phyloP scores from a whole-genome alignment of 2,888 invertebrate species.

The Cryptosula pallasiana region DNA sequence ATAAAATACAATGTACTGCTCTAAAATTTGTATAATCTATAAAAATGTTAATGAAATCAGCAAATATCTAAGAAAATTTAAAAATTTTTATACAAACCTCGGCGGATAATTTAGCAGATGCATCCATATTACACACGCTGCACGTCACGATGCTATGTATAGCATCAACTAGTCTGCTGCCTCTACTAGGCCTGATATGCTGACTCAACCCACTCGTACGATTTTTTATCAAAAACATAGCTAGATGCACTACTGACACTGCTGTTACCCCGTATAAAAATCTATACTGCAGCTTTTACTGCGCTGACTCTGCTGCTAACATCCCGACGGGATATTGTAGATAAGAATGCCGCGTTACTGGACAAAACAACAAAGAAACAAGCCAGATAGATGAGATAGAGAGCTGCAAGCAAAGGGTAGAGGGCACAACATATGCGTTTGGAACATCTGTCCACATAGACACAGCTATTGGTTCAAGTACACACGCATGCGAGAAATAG shows the following conservation, averaged over 20 bases:
- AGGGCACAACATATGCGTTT: neutral
- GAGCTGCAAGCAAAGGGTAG: neutral
- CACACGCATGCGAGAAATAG: neutral
- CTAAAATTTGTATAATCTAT: too few species aligned
- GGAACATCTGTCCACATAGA: neutral
- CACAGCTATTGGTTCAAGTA: neutral
- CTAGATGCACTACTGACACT: neutral
- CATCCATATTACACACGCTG: neutral
- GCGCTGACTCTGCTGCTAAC: neutral
- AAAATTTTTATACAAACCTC: neutral
- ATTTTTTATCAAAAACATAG: slow-evolving; percentile 22
- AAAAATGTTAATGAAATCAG: too few species aligned
- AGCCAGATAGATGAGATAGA: neutral
- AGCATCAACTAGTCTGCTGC: neutral
- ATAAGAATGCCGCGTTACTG: neutral
- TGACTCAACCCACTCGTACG: neutral
- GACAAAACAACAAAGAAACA: slow-evolving; percentile 2
- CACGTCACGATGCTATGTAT: neutral
- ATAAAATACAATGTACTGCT: too few species aligned
- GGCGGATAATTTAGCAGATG: neutral
- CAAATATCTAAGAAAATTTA: too few species aligned
- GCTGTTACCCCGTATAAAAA: neutral
- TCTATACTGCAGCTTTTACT: neutral
- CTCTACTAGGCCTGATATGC: neutral
- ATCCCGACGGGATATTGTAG: neutral